Conservation (phyloP, 2,888 invertebrate genomes). For the Volucella bombylans region DNA sequence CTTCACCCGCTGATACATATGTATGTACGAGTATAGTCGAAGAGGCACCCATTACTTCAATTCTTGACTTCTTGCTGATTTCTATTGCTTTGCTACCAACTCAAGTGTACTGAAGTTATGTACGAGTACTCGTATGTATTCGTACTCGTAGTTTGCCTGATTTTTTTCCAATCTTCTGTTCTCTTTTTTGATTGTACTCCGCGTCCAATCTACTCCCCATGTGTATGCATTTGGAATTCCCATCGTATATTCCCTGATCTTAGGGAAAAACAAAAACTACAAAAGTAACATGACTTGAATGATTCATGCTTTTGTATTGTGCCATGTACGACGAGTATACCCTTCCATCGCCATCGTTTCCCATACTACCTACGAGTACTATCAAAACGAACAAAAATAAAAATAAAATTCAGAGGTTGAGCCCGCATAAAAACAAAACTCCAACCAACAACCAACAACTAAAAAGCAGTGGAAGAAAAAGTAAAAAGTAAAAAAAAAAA, state of each 20-base stretch:
- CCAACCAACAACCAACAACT: no score
- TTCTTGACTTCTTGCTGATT: constrained; percentile 28
- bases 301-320: constrained; percentile 56
- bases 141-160: constrained; percentile 2
- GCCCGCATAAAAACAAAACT: constrained; percentile 34
- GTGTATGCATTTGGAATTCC: constrained; percentile 55
- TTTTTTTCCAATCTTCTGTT: constrained; percentile 29
- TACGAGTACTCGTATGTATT: no score
- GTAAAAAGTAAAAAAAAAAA: constrained; percentile 11
- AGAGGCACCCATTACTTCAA: constrained; percentile 62
- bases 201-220: not conserved
- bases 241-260: constrained; percentile 62
- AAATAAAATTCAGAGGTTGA: constrained; percentile 56
- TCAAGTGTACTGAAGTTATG: constrained; percentile 31
- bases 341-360: constrained; percentile 35
- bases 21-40: no score
- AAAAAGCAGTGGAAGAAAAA: not conserved
- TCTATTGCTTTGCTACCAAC: constrained; percentile 34
- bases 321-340: constrained; percentile 45
- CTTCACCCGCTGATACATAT: constrained; percentile 46
- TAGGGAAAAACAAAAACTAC: constrained; percentile 23
- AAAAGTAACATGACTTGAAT: constrained; percentile 63
- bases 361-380: not conserved
- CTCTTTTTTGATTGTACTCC: constrained; percentile 41
- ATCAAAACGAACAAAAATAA: no score